Conservation (phyloP, 2,888 invertebrate species). For the Drosophila fungiperda region DNA sequence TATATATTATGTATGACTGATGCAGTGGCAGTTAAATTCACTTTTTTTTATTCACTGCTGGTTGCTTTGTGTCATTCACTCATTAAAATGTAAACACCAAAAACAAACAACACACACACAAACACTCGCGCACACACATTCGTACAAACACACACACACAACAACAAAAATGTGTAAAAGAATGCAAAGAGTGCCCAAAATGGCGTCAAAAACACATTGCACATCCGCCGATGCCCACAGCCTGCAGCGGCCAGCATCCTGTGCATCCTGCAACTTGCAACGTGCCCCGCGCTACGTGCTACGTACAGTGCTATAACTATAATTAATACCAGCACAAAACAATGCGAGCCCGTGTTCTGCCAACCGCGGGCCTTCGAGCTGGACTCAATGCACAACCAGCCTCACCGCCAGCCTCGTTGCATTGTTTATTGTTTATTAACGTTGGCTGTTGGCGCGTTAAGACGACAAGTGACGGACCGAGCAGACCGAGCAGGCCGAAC, state of each 20-base stretch:
- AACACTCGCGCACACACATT: background rate
- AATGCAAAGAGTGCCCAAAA: slow-evolving; percentile 28
- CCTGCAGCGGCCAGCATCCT: slow-evolving; percentile 12
- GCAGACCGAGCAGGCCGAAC: background rate
- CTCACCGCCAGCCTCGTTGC: slow-evolving; percentile 21
- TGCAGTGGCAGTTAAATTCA: background rate
- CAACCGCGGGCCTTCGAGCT: slow-evolving; percentile 9
- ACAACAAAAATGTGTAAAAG: slow-evolving; percentile 20
- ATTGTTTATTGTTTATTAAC: slow-evolving; percentile 60
- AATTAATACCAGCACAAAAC: slow-evolving; percentile 67
- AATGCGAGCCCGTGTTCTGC: slow-evolving; percentile 27
- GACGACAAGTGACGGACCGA: background rate
- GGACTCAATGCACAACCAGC: slow-evolving; percentile 18
- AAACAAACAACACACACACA: slow-evolving; percentile 17
- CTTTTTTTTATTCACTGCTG: slow-evolving; percentile 3
- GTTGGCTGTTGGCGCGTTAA: slow-evolving; percentile 44
- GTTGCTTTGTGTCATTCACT: slow-evolving; percentile 24
- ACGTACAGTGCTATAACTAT: slow-evolving; percentile 37
- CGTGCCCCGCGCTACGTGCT: background rate
- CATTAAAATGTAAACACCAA: slow-evolving; percentile 38
- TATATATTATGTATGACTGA: background rate
- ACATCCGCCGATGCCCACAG: slow-evolving; percentile 62
- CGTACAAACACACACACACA: background rate
- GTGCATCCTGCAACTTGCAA: slow-evolving; percentile 4
- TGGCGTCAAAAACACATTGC: slow-evolving; percentile 75